Conservation (phyloP, 2,888 invertebrate species). For the Asteroscopus sphinx region DNA sequence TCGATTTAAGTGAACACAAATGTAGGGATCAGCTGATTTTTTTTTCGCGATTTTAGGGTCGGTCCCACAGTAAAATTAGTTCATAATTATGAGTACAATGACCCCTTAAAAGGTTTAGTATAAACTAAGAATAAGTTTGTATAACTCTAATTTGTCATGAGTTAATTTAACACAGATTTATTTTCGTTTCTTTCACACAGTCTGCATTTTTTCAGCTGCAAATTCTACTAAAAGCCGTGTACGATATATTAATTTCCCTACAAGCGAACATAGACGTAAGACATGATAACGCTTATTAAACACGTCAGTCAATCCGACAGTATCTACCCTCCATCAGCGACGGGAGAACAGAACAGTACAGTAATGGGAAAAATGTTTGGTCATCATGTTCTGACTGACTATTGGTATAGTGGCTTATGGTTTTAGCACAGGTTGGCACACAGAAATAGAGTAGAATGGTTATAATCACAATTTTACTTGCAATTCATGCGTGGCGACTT, state of each 20-base stretch:
- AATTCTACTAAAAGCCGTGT: conserved; percentile 1
- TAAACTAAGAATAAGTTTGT: no score
- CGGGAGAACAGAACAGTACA: conserved; percentile 66
- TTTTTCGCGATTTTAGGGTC: no score
- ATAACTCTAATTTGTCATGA: no score
- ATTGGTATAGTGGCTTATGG: conserved; percentile 5
- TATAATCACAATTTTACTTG: no score
- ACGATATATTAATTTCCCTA: conserved; percentile 52
- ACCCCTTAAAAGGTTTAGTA: no score
- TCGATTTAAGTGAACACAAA: no score
- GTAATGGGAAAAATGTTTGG: conserved; percentile 75
- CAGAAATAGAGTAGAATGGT: neutral
- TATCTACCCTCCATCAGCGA: conserved; percentile 85
- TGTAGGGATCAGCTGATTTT: no score
- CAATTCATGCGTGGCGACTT: no score
- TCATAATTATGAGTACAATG: no score
- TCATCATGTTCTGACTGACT: conserved; percentile 21
- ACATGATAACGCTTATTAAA: conserved; percentile 88
- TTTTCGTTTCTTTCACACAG: no score
- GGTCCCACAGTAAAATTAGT: no score
- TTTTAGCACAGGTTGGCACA: neutral
- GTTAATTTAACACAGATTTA: no score
- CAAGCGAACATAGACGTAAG: conserved; percentile 60
- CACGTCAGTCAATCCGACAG: conserved; percentile 82
- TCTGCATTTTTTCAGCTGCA: neutral